These are phyloP conservation scores for human (Homo sapiens) DNA, from an alignment of 2,113 vertebrate genomes.

Conservation along the genomic window DNA sequence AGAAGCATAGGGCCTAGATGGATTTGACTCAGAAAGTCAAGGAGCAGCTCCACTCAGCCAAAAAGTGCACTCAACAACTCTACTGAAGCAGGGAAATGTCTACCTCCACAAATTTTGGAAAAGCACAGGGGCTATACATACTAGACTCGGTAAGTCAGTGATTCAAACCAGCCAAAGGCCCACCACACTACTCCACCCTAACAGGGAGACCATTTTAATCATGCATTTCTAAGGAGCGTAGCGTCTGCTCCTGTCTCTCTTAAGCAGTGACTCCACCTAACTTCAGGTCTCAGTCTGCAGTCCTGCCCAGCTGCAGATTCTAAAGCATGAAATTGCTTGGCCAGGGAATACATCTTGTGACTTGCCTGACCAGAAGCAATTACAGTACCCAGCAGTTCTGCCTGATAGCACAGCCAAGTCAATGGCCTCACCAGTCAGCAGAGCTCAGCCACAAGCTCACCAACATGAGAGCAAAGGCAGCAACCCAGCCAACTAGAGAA, in stretches of 20 bases:
- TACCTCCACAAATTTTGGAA: not conserved
- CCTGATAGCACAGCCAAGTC: not conserved
- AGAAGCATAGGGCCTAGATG: not conserved
- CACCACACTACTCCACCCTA: not conserved
- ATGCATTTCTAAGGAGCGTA: not conserved
- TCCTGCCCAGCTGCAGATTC: not conserved
- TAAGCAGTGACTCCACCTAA: not conserved
- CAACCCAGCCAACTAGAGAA: not conserved
- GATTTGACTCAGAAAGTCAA: not conserved
- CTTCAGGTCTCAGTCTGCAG: no score
- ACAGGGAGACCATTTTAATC: not conserved
- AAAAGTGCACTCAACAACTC: not conserved
- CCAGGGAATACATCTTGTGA: not conserved
- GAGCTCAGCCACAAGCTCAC: not conserved
- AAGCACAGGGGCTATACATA: not conserved
- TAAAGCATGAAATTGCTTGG: not conserved
- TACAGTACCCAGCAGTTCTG: not conserved
- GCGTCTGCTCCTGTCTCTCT: not conserved
- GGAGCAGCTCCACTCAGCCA: not conserved
- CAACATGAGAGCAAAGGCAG: not conserved
- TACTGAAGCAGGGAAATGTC: not conserved
- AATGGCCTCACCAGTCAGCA: not conserved
- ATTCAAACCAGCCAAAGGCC: not conserved
- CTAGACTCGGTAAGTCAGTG: not conserved
- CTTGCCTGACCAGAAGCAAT: not conserved